Evolutionary conservation across 2,888 invertebrate genomes (phyloP).

Genomic region (Drosophila dives): DNA sequence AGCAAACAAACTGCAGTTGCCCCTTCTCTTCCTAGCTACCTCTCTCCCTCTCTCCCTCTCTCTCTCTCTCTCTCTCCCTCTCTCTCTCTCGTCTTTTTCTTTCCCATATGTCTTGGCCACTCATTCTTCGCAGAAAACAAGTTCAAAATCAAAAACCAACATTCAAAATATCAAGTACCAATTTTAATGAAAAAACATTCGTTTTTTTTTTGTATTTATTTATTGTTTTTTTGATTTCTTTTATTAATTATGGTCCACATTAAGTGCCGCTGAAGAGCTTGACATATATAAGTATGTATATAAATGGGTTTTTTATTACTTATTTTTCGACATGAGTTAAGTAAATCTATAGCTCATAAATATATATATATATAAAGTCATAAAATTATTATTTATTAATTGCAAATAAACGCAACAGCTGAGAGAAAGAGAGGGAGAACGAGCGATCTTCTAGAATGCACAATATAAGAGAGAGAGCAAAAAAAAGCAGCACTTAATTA

Average conservation of each 20-base stretch:
- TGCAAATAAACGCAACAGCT: constrained; percentile 57
- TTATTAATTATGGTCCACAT: constrained; percentile 63
- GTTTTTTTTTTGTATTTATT: constrained; percentile 24
- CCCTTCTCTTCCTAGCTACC: constrained; percentile 15
- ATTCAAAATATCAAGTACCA: constrained; percentile 70
- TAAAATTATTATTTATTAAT: constrained; percentile 49
- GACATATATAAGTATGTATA: constrained; percentile 33
- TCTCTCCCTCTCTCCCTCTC: constrained; percentile 12
- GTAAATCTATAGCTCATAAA: constrained; percentile 24
- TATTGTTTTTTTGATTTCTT: constrained; percentile 39
- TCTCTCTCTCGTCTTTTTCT: constrained; percentile 5
- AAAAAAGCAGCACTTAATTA: constrained; percentile 67
- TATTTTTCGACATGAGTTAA: constrained; percentile 28
- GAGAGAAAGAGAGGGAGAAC: constrained; percentile 1
- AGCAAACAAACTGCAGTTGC: constrained; percentile 39
- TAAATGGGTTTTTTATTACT: constrained; percentile 8
- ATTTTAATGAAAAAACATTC: constrained; percentile 50
- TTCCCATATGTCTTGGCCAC: constrained; percentile 10
- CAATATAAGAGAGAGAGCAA: constrained; percentile 15
- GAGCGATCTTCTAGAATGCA: constrained; percentile 53
- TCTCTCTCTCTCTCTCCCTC: constrained; percentile 3
- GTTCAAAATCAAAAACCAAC: constrained; percentile 65
- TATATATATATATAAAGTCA: constrained; percentile 34
- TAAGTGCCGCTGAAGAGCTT: constrained; percentile 53
- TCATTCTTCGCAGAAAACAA: constrained; percentile 44